Base-by-base conservation (phyloP, 2,888 invertebrate species). In the Macaria notata region DNA sequence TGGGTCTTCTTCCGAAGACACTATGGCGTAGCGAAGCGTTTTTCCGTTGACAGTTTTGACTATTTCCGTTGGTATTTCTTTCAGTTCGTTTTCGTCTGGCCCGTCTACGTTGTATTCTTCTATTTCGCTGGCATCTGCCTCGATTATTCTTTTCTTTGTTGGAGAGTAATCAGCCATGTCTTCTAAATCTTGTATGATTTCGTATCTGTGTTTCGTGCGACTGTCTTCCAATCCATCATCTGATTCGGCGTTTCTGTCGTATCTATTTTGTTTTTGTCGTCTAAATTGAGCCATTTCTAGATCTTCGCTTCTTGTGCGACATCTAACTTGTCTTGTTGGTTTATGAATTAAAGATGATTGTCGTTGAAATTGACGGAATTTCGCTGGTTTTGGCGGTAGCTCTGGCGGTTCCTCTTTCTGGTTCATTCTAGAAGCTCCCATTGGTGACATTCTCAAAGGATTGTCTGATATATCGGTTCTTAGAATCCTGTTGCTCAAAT, bases 11-110 rank as follows among this genome's bases (percentile, higher is more conserved):
- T 93, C 93, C 0, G 92, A 88, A 0, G 94, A 93, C 4, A 94
- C 92, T 47, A 94, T 93, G 0, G 94, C 94, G 68, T 94, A 94
- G 61, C 93, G 87, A 4, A 75, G 79, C 0, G 83, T 86, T 68
- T 93, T 93, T 9, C 94, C 94, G 9, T 94, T 94, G 0, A 94
- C 93, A 39, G 94, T 94, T 60, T 94, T 94, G 5, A 94, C 93
- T 0, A 92, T 92, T 79, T 92, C 92, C 0, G 89, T 84, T 0
- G 81, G 94, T 84, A 86, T 94, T 89, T 82, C 94, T 74, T 86
- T 94, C 75, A 84, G 79, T 86, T 88, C 92, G 52, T 84, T 81
- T 43, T 86, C 93, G 77, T 86, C 91, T 30, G 92, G 92, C 0
- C 78, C 84, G 51, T 94, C 93, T 0, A 94, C 93, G 59, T 93